Base-by-base conservation (phyloP, 2,797 vertebrate genomes). In the Gymnothorax javanicus region DNA sequence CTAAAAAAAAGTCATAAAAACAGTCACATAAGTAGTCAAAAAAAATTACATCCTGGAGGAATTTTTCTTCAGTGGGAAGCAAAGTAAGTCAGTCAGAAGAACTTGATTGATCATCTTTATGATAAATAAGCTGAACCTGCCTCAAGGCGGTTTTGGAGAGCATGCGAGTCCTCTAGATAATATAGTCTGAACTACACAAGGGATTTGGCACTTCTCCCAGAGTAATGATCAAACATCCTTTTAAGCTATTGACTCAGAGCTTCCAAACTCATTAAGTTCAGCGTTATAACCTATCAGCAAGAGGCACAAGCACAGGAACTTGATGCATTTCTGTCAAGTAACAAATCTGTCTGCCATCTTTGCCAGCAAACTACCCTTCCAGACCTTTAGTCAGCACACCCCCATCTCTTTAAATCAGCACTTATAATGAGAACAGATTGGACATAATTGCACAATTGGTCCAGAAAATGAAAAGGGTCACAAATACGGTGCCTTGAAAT, bases 191-290 rank as follows among this genome's bases (percentile, higher is more conserved):
- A 77, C 33, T 6, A 50, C 73, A 12, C 27, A 77, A 3, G 59
- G 56, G 52, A 12, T 58, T 57, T 27, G 54, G 81, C 81, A 25
- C 12, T 27, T 4, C n/a, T 83, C 81, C 81, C 57, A 20, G 79
- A 6, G 52, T 20, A 1, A 82, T 82, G 79, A 56, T 82, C 54
- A 59, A 59, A 13, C 25, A 15, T 84, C n/a, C 59, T 23, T 64
- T 64, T 33, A 62, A 23, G 60, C n/a, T 52, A 67, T 60, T 84
- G 59, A 84, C 43, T 67, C 13, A n/a, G 43, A 64, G 52, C 83
- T 52, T 52, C 59, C 83, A 64, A 33, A 84, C 59, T 84, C 27
- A n/a, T 84, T 64, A 67, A n/a, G 83, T 52, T 64, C 25, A 64
- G 83, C 56, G 13, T 25, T 64, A 60, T 52, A 17, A 50, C 27